Percentiles rank a stretch among this genome's conserved stretches.
Evolutionary conservation across 2,797 vertebrate genomes (phyloP).

Genomic region (Pteropus rufus): DNA sequence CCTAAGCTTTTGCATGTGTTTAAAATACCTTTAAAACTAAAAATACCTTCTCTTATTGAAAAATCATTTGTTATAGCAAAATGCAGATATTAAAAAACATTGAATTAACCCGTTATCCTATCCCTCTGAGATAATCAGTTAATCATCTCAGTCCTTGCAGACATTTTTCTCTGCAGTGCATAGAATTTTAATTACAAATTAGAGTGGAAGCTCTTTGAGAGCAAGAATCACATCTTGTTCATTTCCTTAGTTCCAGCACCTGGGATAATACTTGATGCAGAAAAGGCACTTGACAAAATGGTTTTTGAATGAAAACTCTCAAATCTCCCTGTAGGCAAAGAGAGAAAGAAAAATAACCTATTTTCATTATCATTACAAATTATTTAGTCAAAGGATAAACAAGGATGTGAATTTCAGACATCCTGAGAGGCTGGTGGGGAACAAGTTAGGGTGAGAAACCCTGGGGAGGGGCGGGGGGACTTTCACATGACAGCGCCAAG

Average conservation of each 20-base stretch:
- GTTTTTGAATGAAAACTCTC: constrained; percentile 13
- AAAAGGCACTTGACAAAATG: neutral
- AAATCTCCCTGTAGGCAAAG: neutral
- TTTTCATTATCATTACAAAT: neutral
- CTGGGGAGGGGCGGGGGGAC: too few relatives aligned
- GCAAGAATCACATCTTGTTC: neutral
- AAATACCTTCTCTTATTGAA: neutral
- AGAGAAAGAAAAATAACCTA: neutral
- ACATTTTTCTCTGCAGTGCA: neutral
- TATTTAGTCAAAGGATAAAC: neutral
- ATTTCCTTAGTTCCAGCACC: neutral
- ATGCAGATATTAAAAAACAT: neutral
- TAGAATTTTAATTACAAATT: neutral
- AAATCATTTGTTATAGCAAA: neutral
- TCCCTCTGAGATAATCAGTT: neutral
- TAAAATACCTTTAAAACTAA: neutral
- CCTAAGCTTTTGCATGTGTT: neutral
- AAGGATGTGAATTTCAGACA: neutral
- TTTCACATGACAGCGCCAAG: neutral
- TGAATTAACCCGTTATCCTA: neutral
- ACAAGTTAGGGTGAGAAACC: neutral
- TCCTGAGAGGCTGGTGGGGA: neutral
- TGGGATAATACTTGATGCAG: neutral
- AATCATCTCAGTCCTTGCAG: neutral
- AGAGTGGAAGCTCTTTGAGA: neutral